Conservation (phyloP, 2,888 invertebrate species). For the Xanthia togata region DNA sequence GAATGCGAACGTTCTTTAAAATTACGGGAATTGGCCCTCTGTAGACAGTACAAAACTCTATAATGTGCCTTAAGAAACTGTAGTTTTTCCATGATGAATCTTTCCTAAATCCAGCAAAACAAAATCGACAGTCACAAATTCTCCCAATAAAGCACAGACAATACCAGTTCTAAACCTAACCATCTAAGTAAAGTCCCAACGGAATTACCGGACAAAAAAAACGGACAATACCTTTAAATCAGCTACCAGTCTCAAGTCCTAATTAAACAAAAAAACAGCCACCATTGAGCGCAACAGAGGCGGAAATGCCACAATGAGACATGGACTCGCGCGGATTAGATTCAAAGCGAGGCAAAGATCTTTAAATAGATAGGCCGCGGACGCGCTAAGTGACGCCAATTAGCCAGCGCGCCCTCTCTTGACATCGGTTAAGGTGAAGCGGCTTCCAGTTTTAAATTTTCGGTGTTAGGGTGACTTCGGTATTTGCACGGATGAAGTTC, state of each 20-base stretch:
- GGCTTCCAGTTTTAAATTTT: conserved; percentile 60
- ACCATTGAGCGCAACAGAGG: conserved; percentile 68
- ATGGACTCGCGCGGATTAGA: conserved; percentile 71
- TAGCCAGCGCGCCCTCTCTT: conserved; percentile 73
- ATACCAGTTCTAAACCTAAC: background rate
- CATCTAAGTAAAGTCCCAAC: conserved; percentile 20
- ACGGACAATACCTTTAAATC: conserved; percentile 61
- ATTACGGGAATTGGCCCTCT: too few relatives aligned
- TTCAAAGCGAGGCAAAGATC: conserved; percentile 73
- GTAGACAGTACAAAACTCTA: too few relatives aligned
- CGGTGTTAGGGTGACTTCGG: conserved; percentile 23
- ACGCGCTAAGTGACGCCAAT: conserved; percentile 80
- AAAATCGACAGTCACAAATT: background rate
- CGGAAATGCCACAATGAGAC: conserved; percentile 75
- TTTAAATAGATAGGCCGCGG: conserved; percentile 77
- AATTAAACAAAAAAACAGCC: conserved; percentile 66
- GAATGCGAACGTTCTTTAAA: too few relatives aligned
- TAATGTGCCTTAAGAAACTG: too few relatives aligned
- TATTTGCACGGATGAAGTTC: background rate
- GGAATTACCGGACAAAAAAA: conserved; percentile 33
- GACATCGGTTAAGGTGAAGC: conserved; percentile 71
- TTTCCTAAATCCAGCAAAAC: background rate
- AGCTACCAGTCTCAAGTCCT: conserved; percentile 53
- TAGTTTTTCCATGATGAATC: too few relatives aligned
- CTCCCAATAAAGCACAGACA: background rate